phyloP scores from a whole-genome alignment of 2,888 invertebrate genomes.

The Andricus quercusramuli region DNA sequence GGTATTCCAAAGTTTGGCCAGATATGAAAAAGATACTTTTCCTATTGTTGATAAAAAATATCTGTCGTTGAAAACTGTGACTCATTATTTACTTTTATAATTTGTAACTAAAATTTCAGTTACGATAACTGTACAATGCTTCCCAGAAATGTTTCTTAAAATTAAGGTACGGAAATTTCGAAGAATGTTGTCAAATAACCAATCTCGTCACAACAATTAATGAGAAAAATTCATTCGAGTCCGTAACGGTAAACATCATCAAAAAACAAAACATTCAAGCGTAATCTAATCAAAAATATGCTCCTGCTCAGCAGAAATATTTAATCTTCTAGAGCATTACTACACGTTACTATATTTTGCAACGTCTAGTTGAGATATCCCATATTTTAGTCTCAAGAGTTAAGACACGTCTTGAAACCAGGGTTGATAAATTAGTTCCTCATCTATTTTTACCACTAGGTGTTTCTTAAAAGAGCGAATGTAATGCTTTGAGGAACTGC shows the following conservation, averaged over 20 bases:
- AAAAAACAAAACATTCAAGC: not conserved
- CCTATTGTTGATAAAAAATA: no score
- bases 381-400: not conserved
- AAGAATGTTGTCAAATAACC: not conserved
- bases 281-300: slow-evolving; percentile 3
- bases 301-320: not conserved
- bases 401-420: not conserved
- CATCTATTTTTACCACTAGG: not conserved
- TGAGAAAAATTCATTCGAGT: not conserved
- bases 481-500: not conserved
- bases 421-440: not conserved
- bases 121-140: no score
- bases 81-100: no score
- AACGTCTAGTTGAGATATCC: not conserved
- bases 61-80: no score
- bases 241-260: not conserved
- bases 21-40: no score
- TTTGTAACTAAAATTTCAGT: no score
- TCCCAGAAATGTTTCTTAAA: no score
- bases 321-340: not conserved
- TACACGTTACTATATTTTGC: not conserved
- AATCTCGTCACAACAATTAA: not conserved
- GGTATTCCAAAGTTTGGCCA: no score
- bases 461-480: not conserved
- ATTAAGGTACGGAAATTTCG: no score